These are phyloP conservation scores for Pocillopora damicornis DNA, from an alignment of 64 coral and sea anemone species.

Conservation along the genomic window DNA sequence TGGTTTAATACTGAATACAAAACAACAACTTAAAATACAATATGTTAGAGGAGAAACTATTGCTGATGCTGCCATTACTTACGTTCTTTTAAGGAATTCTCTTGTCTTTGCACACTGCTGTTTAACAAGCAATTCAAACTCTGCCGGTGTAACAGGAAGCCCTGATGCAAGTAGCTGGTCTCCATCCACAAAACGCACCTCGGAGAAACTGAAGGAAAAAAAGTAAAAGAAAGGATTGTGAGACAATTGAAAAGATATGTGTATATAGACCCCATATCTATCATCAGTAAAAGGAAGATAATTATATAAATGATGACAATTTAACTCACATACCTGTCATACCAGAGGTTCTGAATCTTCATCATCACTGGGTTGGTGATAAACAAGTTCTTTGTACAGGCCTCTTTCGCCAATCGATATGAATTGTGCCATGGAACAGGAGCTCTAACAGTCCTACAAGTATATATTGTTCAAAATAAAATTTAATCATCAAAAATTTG, in stretches of 20 bases:
- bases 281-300: no score
- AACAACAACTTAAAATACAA: neutral
- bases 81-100: constrained; percentile 95
- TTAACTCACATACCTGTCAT: constrained; percentile 68
- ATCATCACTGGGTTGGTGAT: constrained; percentile 99
- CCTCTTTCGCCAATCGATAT: constrained; percentile 63
- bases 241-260: no score
- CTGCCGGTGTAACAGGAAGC: constrained; percentile 76
- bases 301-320: neutral
- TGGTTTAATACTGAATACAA: no score
- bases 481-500: neutral
- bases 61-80: constrained; percentile 4
- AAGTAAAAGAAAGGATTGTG: neutral
- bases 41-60: neutral
- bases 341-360: constrained; percentile 97
- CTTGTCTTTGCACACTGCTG: constrained; percentile 91
- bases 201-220: constrained; percentile 54
- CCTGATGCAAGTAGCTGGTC: constrained; percentile 71
- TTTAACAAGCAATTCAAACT: constrained; percentile 89
- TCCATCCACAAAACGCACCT: constrained; percentile 86
- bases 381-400: constrained; percentile 80
- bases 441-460: constrained; percentile 80
- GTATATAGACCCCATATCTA: no score
- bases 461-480: neutral
- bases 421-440: constrained; percentile 94